Base-by-base conservation (phyloP, 30 jellyfish, hydroid and myxozoan genomes). In the Aurelia sp. region DNA sequence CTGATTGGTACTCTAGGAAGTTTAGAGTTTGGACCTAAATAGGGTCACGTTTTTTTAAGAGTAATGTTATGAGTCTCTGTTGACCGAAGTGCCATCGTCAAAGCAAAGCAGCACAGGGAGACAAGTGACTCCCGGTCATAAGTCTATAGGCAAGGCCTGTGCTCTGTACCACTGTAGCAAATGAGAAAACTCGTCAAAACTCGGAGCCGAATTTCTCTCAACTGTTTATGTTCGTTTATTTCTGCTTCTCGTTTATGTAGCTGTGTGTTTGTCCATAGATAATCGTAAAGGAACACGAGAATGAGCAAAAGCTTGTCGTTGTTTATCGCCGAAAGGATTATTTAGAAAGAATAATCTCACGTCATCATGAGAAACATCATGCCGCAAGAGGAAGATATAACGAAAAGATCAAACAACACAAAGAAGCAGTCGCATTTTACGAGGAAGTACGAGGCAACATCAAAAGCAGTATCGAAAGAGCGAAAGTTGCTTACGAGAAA, bases 241-340 rank as follows among this genome's bases (percentile, higher is more conserved):
- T 19, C 13, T 19, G 62, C 23, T 70, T 70, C 31, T 33, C 62
- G 22, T 33, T 70, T 70, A 53, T 21, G 10, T 33, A 15, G 5
- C 22, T 12, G 40, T 33, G 4, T 21, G 64, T 53, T 66, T 7
- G 19, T 27, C 57, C 53, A 13, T 37, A 84, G 93, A 68, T 62
- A 27, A 84, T 84, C 41, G 82, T 62, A 16, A 84, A 72, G 69
- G 93, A 84, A 52, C 75, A 55, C 69, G 87, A 84, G 12, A 84
- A 73, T 31, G 93, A 84, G 69, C 93, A 84, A 51, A 84, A 84
- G 68, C 55, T 84, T 4, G 93, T 84, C 57, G 78, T 84, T 17
- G 93, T 66, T 62, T 84, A 70, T 59, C 84, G 93, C 67, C 93
- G 93, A 11, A 84, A 84, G 22, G 93, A 84, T 53, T 71, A 84